Conservation (phyloP, 2,888 invertebrate species). For the Leptinotarsa tumamoca region DNA sequence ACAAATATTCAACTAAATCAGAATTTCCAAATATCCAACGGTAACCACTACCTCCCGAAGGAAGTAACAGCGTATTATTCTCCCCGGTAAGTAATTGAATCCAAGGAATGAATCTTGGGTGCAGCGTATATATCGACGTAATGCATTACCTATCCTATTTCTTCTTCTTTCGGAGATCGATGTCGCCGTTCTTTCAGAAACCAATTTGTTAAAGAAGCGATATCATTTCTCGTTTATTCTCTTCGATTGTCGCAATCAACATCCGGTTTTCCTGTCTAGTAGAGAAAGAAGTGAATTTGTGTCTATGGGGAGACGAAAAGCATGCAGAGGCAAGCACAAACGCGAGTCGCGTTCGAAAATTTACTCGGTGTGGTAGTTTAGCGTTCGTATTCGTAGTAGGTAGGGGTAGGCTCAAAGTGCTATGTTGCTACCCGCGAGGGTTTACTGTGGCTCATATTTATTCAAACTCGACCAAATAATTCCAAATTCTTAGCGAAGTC, state of each 20-base stretch:
- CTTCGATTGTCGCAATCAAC: constrained; percentile 66
- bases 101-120: constrained; percentile 39
- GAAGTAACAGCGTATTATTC: constrained; percentile 35
- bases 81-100: constrained; percentile 37
- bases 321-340: constrained; percentile 64
- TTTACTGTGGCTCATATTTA: too few relatives aligned
- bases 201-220: constrained; percentile 61
- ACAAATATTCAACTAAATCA: constrained; percentile 13
- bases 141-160: constrained; percentile 37
- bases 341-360: constrained; percentile 26
- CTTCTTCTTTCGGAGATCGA: constrained; percentile 46
- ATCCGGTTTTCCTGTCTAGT: constrained; percentile 65
- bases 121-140: constrained; percentile 31
- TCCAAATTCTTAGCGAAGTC: too few relatives aligned
- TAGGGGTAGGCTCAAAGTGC: too few relatives aligned
- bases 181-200: constrained; percentile 57
- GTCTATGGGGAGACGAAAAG: constrained; percentile 53
- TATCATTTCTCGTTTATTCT: constrained; percentile 63
- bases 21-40: neutral
- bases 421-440: too few relatives aligned
- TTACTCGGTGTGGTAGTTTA: neutral
- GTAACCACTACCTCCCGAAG: neutral
- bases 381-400: too few relatives aligned
- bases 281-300: constrained; percentile 63
- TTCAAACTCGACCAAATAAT: too few relatives aligned